Evolutionary conservation across 2,888 invertebrate genomes (phyloP), one percentile per base, ranked within the genome.

Genomic region (Apotomis betuletana): DNA sequence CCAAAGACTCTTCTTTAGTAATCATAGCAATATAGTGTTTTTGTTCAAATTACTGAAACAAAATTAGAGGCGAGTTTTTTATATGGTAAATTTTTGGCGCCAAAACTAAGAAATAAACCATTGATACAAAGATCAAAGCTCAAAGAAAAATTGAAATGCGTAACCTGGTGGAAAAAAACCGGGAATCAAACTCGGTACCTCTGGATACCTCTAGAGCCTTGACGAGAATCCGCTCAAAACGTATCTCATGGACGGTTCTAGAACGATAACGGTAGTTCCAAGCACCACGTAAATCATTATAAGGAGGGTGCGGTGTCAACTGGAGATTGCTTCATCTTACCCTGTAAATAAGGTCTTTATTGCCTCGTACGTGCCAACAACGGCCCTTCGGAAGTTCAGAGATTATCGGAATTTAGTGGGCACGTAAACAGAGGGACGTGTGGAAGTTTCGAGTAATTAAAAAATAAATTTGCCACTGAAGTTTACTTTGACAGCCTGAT

Each of bases 331-430:
- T 62, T 38, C 72, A 44, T 72, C 55, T 62, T 13, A 46, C 63
- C 58, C 44, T 27, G 58, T 72, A 72, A 72, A 72, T 72, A 72
- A 68, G 63, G 63, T 63, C 68, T 72, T 72, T 72, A 72, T 72
- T 68, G 67, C 63, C 62, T 13, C 38, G 62, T 54, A 72, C 62
- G 72, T 72, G 67, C 68, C 52, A 62, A 52, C 67, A 63, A 67
- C 15, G 62, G 41, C 8, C 27, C 15, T 49, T 67, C 36, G 13
- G 15, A 58, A 72, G 58, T 63, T 58, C 57, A 52, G 57, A 72
- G 72, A 72, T 68, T 72, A 72, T 68, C 52, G 52, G 44, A 63
- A 72, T 67, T 72, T 72, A 68, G 63, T 62, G 36, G n/a, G 49
- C 38, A 59, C 52, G 70, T 58, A 63, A 63, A 69, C 36, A 64